These are phyloP conservation scores for Chauna torquata DNA, from an alignment of 2,113 vertebrate species.

Conservation along the genomic window DNA sequence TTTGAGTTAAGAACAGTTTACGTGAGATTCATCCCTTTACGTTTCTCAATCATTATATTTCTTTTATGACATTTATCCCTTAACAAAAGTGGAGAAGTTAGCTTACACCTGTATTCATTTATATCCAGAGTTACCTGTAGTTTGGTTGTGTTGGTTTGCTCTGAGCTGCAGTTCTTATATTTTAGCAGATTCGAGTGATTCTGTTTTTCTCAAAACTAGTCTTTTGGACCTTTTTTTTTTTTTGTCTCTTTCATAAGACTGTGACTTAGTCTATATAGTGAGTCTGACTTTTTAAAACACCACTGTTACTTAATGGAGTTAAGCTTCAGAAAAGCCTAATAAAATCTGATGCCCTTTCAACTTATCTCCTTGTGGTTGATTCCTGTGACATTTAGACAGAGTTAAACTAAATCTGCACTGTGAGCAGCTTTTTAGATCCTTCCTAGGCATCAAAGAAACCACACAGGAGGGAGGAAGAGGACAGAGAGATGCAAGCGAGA, in stretches of 20 bases:
- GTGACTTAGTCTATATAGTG: background rate
- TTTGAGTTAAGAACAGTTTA: background rate
- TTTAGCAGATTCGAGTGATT: background rate
- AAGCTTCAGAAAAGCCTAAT: background rate
- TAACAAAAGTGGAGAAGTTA: background rate
- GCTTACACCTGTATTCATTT: background rate
- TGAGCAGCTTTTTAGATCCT: background rate
- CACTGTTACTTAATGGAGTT: background rate
- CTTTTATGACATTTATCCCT: background rate
- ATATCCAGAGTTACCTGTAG: background rate
- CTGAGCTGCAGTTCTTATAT: background rate
- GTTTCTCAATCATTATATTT: background rate
- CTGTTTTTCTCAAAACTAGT: background rate
- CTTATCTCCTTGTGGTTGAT: background rate
- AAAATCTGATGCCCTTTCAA: background rate
- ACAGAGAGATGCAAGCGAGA: background rate
- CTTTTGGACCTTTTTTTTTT: background rate
- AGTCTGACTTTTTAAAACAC: background rate
- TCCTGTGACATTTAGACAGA: background rate
- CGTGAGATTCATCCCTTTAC: background rate
- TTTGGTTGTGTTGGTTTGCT: background rate
- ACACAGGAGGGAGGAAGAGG: background rate
- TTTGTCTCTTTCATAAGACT: background rate
- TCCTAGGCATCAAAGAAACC: slow-evolving; percentile 1
- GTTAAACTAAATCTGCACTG: background rate